Conservation (phyloP, 2,113 vertebrate species). For the Muscicapa adusta region DNA sequence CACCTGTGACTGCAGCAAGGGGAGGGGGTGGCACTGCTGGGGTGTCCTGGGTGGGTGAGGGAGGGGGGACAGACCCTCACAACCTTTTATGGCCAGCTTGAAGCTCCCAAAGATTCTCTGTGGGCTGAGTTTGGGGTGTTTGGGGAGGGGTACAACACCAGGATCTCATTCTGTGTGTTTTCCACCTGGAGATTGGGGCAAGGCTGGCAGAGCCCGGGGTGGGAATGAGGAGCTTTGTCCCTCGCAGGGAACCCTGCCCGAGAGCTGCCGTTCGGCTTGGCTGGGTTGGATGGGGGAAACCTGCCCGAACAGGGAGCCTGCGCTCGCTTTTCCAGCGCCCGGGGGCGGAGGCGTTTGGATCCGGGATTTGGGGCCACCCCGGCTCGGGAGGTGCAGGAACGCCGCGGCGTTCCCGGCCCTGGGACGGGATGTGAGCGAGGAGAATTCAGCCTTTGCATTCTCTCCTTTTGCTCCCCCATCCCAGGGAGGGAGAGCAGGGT, state of each 20-base stretch:
- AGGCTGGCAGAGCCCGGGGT: fast-evolving
- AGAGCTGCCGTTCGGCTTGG: background rate
- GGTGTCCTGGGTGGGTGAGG: background rate
- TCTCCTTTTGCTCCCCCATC: background rate
- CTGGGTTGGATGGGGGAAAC: background rate
- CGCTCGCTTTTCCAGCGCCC: background rate
- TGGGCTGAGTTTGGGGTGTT: background rate
- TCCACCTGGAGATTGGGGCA: fast-evolving
- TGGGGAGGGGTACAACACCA: fast-evolving
- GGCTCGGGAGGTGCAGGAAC: background rate
- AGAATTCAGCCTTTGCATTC: fast-evolving
- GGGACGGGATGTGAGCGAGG: fast-evolving
- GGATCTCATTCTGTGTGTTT: fast-evolving
- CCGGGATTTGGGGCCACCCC: background rate
- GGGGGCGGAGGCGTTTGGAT: background rate
- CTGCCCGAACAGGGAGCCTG: background rate
- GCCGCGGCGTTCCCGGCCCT: fast-evolving
- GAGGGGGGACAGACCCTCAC: background rate
- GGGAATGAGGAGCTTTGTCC: background rate
- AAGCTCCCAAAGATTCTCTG: background rate
- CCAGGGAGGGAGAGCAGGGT: fast-evolving
- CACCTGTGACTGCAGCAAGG: fast-evolving
- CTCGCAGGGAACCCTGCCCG: background rate
- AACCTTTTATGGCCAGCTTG: background rate
- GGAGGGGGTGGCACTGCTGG: background rate